Base-by-base conservation (phyloP, 2,797 vertebrate species). In the Garrulus glandarius region DNA sequence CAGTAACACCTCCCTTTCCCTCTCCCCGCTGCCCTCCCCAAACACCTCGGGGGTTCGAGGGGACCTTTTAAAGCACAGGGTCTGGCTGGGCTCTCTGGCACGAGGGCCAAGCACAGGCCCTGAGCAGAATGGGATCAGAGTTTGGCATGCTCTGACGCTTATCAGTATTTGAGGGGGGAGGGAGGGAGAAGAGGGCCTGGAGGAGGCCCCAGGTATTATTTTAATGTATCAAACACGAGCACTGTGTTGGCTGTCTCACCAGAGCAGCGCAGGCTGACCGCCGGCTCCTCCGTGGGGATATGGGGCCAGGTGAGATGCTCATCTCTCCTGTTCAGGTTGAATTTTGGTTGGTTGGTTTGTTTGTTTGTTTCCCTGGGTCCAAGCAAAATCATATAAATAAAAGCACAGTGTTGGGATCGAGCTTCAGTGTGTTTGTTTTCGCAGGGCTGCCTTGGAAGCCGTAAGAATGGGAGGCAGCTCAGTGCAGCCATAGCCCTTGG, bases 351-450 rank as follows among this genome's bases (percentile, higher is more conserved):
- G 4, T 3, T 47, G 24, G 23, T 47, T 47, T 47, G 5, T 22
- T 23, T 17, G 36, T 32, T 46, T 22, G 21, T 30, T 71, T 84
- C 82, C 75, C 55, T 67, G 96, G 92, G 94, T 89, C 95, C 91
- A 94, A 94, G 78, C 30, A 41, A 83, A 77, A 26, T 72, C 22
- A 8, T 89, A 84, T 29, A 75, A 97, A 96, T 96, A 96, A 95
- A 91, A 97, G 85, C 95, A 94, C 89, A 94, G 55, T 13, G 30
- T 53, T 44, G 67, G 83, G 72, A 68, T 2, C 0, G 15, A 44
- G 87, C n/a, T 26, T 84, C 4, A 0, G 10, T 11, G 12, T 50
- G 26, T 29, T 83, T 60, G 2, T 19, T 30, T 41, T 61, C 44
- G 13, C 12, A 22, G 29, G n/a, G 27, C 13, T 55, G 49, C 30